phyloP scores from a whole-genome alignment of 2,888 invertebrate species.

The Amblyjoppa proteus region DNA sequence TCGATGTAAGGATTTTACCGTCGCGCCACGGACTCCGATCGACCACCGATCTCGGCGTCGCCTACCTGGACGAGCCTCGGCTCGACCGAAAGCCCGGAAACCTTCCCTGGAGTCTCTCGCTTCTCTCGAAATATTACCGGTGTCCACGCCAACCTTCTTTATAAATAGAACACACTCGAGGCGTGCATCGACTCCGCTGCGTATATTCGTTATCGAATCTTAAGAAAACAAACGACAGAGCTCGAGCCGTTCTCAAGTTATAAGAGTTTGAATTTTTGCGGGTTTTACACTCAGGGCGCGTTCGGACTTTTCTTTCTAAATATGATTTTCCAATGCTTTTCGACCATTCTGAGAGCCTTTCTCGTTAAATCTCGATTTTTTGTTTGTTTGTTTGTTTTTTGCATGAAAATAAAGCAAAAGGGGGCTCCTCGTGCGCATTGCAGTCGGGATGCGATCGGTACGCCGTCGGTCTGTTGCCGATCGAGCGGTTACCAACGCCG shows the following conservation, averaged over 20 bases:
- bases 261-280: too few relatives aligned
- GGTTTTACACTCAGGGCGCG: too few relatives aligned
- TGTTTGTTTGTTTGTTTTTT: not conserved
- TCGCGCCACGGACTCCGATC: too few relatives aligned
- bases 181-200: not conserved
- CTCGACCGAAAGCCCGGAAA: not conserved
- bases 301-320: too few relatives aligned
- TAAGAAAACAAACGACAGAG: not conserved
- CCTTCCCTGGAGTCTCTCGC: not conserved
- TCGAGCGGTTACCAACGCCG: not conserved
- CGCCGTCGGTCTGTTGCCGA: not conserved
- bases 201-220: not conserved
- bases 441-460: not conserved
- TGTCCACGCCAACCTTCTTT: slow-evolving; percentile 8
- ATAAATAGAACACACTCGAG: not conserved
- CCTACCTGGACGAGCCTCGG: too few relatives aligned
- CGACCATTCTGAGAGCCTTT: not conserved
- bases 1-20: too few relatives aligned
- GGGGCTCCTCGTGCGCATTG: not conserved
- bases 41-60: too few relatives aligned
- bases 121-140: not conserved
- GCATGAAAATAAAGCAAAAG: not conserved
- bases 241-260: not conserved
- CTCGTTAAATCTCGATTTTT: not conserved
- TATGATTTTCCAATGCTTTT: not conserved